Conservation (phyloP, 2,113 vertebrate species). For the Odocoileus virginianus region DNA sequence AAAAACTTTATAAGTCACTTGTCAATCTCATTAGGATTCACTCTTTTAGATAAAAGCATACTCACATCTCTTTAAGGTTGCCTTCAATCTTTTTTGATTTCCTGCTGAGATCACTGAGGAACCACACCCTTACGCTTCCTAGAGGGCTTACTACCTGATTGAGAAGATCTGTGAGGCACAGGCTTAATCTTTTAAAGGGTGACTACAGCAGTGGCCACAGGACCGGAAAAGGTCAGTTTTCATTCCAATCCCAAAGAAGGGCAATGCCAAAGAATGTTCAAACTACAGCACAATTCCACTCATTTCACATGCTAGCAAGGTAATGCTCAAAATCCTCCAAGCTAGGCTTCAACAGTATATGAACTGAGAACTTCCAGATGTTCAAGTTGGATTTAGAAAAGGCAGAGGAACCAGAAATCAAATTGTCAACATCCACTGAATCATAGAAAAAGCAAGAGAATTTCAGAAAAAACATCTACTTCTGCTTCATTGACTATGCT, state of each 20-base stretch:
- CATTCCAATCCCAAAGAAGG: background rate
- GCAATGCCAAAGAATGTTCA: background rate
- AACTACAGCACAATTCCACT: background rate
- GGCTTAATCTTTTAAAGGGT: background rate
- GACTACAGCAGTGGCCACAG: background rate
- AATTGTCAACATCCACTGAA: background rate
- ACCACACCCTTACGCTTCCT: background rate
- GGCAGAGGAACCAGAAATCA: background rate
- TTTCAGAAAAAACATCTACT: background rate
- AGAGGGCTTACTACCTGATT: background rate
- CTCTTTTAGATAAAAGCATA: background rate
- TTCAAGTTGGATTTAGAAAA: background rate
- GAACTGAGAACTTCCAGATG: background rate
- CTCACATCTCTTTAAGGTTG: background rate
- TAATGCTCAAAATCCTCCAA: background rate
- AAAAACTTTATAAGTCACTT: background rate
- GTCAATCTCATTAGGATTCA: background rate
- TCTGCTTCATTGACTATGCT: background rate
- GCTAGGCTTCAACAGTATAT: background rate
- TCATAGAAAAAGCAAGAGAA: background rate
- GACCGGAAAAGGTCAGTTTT: background rate
- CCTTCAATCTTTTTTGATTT: background rate
- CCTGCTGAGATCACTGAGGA: background rate
- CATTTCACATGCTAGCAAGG: background rate
- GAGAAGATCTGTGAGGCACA: background rate